phyloP scores from a whole-genome alignment of 2,888 invertebrate genomes.

The Uloborus plumipes region DNA sequence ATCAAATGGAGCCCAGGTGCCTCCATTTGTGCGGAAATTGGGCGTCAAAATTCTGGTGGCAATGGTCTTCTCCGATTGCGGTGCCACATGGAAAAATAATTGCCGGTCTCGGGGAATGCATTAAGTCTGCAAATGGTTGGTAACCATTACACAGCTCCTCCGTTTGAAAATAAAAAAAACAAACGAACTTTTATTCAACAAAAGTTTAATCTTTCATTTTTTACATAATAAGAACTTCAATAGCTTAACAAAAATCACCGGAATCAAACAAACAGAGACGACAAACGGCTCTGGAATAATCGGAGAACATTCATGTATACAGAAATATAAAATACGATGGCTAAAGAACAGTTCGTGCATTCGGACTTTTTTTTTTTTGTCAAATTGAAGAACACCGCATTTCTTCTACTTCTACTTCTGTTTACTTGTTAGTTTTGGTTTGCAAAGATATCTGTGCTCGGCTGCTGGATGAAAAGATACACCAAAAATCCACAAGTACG shows the following conservation, averaged over 20 bases:
- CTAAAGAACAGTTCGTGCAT: constrained; percentile 20
- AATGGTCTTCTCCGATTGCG: too few species aligned
- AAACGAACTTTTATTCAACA: constrained; percentile 27
- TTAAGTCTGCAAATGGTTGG: too few species aligned
- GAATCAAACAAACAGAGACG: background rate
- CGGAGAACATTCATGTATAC: constrained; percentile 19
- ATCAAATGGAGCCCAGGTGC: too few species aligned
- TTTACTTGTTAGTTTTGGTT: constrained; percentile 5
- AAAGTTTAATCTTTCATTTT: constrained; percentile 26
- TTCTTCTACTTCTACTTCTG: background rate
- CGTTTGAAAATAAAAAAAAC: too few species aligned
- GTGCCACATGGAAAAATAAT: too few species aligned
- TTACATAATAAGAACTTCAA: constrained; percentile 32
- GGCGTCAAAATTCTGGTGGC: too few species aligned
- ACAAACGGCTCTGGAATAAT: background rate
- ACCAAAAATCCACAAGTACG: constrained; percentile 1
- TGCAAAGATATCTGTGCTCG: constrained; percentile 8
- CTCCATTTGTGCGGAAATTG: too few species aligned
- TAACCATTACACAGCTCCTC: too few species aligned
- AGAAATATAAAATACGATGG: constrained; percentile 24
- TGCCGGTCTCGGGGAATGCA: too few species aligned
- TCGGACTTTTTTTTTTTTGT: constrained; percentile 1
- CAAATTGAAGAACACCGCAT: constrained; percentile 5
- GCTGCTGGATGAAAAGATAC: background rate
- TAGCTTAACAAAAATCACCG: constrained; percentile 21